Conservation (phyloP, 2,797 vertebrate species). For the Leucoraja ocellata region DNA sequence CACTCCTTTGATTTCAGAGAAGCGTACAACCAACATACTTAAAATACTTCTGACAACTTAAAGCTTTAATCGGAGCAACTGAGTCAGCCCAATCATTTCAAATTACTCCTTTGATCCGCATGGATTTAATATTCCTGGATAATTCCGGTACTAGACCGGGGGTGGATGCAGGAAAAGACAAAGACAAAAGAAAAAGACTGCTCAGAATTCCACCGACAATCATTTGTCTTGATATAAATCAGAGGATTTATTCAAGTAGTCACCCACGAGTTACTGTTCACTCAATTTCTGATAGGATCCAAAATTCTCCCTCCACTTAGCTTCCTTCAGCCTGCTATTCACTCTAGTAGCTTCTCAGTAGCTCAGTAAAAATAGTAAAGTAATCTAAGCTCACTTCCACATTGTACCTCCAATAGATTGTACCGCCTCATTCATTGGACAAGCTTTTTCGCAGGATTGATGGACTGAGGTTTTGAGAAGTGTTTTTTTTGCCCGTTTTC, state of each 20-base stretch:
- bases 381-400: not conserved
- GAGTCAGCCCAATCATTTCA: conserved; percentile 24
- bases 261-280: not conserved
- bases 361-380: not conserved
- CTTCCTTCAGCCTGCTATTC: not conserved
- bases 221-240: not conserved
- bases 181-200: not conserved
- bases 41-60: conserved; percentile 24
- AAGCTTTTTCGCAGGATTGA: not conserved
- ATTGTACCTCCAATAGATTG: not conserved
- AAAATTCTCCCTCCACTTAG: not conserved
- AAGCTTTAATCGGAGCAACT: conserved; percentile 4
- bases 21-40: not conserved
- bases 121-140: not conserved
- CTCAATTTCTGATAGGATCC: not conserved
- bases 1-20: not conserved
- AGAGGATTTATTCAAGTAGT: not conserved
- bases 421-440: not conserved
- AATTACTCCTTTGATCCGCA: conserved; percentile 25
- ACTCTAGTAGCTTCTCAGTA: not conserved
- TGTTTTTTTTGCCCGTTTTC: not conserved
- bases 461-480: not conserved
- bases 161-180: not conserved
- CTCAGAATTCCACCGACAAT: not conserved
- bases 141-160: not conserved